Conservation (phyloP, 2,797 vertebrate genomes). For the Phoeniculus purpureus region DNA sequence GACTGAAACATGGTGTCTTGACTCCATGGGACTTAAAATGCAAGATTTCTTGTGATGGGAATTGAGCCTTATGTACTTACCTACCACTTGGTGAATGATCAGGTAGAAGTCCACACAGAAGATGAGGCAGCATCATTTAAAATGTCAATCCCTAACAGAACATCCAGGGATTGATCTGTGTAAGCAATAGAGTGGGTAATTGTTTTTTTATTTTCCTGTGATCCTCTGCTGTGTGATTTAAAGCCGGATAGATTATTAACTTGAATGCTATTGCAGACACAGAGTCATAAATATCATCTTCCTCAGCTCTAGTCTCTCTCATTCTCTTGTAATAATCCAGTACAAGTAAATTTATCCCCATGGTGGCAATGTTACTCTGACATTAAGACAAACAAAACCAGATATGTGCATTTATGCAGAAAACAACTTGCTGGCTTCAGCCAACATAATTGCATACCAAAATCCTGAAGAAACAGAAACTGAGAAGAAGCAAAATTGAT, state of each 20-base stretch:
- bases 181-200: not conserved
- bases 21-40: not conserved
- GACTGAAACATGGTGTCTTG: not conserved
- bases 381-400: not conserved
- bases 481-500: not conserved
- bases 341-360: conserved; percentile 11
- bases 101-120: not conserved
- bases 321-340: conserved; percentile 8
- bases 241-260: not conserved
- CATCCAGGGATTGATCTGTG: not conserved
- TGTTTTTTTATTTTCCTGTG: not conserved
- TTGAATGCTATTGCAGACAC: not conserved
- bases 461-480: not conserved
- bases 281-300: not conserved
- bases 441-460: not conserved
- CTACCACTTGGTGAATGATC: not conserved
- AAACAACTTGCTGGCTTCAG: not conserved
- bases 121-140: not conserved
- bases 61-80: not conserved
- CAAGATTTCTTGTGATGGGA: not conserved
- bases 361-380: not conserved
- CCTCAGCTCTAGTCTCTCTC: not conserved
- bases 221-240: not conserved
- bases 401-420: not conserved
- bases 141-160: not conserved